These are phyloP conservation scores for Semotilus atromaculatus DNA, from an alignment of 2,797 vertebrate species.

Conservation along the genomic window DNA sequence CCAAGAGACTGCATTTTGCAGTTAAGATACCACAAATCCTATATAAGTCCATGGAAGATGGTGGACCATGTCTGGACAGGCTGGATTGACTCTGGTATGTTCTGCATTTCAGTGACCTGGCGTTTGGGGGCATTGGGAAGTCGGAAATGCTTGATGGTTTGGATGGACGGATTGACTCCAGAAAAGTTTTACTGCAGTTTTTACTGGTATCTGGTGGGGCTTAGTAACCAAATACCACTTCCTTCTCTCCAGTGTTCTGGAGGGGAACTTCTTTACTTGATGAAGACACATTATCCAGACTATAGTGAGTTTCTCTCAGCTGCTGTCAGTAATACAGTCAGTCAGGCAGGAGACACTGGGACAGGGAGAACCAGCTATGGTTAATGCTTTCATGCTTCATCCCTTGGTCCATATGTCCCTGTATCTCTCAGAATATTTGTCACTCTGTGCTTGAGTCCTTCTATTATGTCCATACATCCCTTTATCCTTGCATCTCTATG, in stretches of 20 bases:
- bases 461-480: not conserved
- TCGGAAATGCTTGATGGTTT: slow-evolving; percentile 61
- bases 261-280: slow-evolving; percentile 39
- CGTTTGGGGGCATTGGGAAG: slow-evolving; percentile 59
- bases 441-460: slow-evolving; percentile 12
- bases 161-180: slow-evolving; percentile 64
- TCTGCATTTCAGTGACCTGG: slow-evolving; percentile 42
- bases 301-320: slow-evolving; percentile 14
- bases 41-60: slow-evolving; percentile 35
- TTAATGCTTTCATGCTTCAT: not conserved
- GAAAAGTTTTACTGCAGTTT: slow-evolving; percentile 61
- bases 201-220: slow-evolving; percentile 62
- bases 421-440: not conserved
- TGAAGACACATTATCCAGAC: slow-evolving; percentile 44
- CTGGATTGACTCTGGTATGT: slow-evolving; percentile 60
- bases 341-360: slow-evolving; percentile 8
- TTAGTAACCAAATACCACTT: slow-evolving; percentile 64
- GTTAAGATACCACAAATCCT: slow-evolving; percentile 42
- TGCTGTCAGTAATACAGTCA: slow-evolving; percentile 32
- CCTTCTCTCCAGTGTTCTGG: slow-evolving; percentile 56
- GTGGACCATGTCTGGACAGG: not conserved
- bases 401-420: slow-evolving; percentile 5
- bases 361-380: not conserved
- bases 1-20: slow-evolving; percentile 38
- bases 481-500: not conserved